A percentile compares a stretch with the other conserved stretches of the same genome.
These are phyloP conservation scores for Actinia tenebrosa DNA, from an alignment of 64 coral and sea anemone species.

Conservation along the genomic window DNA sequence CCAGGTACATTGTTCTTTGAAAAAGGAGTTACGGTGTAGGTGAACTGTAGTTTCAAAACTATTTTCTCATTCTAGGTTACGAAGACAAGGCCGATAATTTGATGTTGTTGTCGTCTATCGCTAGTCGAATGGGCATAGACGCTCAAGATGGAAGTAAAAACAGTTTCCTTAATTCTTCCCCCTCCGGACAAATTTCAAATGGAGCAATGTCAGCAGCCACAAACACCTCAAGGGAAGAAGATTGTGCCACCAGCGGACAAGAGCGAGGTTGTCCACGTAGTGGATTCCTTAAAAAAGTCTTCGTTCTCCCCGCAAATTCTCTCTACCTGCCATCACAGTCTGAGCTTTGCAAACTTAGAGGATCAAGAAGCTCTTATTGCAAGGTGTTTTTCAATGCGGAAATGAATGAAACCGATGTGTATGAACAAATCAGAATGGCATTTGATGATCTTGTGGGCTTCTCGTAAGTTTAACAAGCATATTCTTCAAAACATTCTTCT, in stretches of 20 bases:
- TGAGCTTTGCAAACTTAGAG: constrained; percentile 19
- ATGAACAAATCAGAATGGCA: neutral
- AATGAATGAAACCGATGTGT: constrained; percentile 22
- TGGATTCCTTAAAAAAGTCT: constrained; percentile 25
- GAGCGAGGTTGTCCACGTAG: neutral
- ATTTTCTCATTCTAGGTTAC: neutral
- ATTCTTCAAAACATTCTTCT: too few relatives aligned
- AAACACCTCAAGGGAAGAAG: neutral
- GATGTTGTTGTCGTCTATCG: neutral
- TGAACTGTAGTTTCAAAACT: too few relatives aligned
- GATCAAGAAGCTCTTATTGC: neutral
- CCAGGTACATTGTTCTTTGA: neutral
- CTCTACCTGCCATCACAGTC: constrained; percentile 21
- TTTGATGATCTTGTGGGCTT: neutral
- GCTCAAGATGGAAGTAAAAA: neutral
- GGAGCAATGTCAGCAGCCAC: neutral
- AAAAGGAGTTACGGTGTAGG: too few relatives aligned
- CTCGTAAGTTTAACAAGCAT: neutral
- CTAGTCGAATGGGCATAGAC: neutral
- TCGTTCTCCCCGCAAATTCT: constrained; percentile 1
- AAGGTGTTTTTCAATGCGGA: constrained; percentile 12
- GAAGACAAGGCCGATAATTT: neutral
- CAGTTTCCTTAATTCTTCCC: neutral
- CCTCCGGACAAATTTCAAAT: neutral
- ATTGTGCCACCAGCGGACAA: neutral